Base-by-base conservation (phyloP, 92 coral and sea anemone species). In the Porites cylindrica region DNA sequence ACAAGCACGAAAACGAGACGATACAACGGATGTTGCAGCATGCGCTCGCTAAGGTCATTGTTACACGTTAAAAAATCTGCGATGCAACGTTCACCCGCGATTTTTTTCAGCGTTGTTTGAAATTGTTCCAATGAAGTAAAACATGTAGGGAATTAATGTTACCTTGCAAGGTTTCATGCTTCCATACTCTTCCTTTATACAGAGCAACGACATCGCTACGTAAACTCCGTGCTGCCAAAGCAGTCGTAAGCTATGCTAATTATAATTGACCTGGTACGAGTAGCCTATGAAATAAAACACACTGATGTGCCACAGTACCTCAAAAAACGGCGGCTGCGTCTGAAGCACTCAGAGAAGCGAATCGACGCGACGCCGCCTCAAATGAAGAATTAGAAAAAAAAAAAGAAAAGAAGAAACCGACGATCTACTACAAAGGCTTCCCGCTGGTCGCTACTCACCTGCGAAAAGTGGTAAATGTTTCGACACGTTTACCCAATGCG, bases 121-220 rank as follows among this genome's bases (percentile, higher is more conserved):
- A 16, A 32, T 56, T n/a, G 14, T 18, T 64, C 14, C 16, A n/a
- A 58, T 29, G 51, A 38, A 62, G 38, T 13, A 29, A 54, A 56
- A 52, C 50, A 51, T 12, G 20, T 51, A 32, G 20, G 19, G 59
- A 14, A 82, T 29, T n/a, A 29, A 70, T 6, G 66, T 82, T 82
- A 82, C 86, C 86, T 82, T 52, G 12, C 24, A 71, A n/a, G 69
- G 52, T 70, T 82, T 56, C 77, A 53, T 58, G 69, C 58, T 82
- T 50, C 62, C 59, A 8, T 9, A 70, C 19, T 70, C 78, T 67
- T 70, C 47, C 71, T 82, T 70, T 43, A 82, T 19, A 82, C 78
- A 70, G 58, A 54, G 58, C 29, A 82, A 9, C 59, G 86, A 71
- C 86, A 82, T 82, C 11, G 10, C 7, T 14, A 29, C 14, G 8